Base-by-base conservation (phyloP, 2,113 vertebrate genomes). In the Petroica traversi region DNA sequence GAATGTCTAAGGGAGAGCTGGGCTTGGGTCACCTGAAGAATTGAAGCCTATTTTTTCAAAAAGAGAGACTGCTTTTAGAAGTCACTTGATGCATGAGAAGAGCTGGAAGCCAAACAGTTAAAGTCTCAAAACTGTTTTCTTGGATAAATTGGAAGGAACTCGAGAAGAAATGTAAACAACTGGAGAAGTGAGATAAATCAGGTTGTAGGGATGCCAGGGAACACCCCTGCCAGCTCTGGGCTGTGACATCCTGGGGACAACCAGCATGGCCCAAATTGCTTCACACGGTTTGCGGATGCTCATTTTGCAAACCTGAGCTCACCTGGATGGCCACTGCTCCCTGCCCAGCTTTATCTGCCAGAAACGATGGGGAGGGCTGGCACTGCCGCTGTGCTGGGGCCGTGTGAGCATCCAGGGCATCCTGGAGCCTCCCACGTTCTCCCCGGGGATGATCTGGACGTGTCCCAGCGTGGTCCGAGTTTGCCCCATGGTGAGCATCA, bases 251-350 rank as follows among this genome's bases (percentile, higher is more conserved):
- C 36, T 4, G 22, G 54, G 55, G 18, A 41, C 31, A 51, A 5
- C 62, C 2, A 2, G 33, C 26, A 3, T 2, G 45, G 17, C 34
- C 45, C 19, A 3, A 8, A 4, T 19, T 22, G 19, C 54, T 59
- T 29, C 59, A 9, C 17, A 2, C 0, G 0, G 20, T 36, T 34
- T 24, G 12, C 59, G 59, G 55, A 2, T 2, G 17, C 64, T 72
- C 5, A 0, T 26, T 41, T n/a, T 45, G 54, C 14, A 16, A 26
- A 18, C 24, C 19, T 2, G 59, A 45, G 54, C 66, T 38, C 16
- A 1, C 3, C 0, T 0, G 48, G 40, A 4, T 0, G 1, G 25
- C 15, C 31, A 0, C 18, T 1, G 18, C 59, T 14, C 4, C 61
- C 18, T 14, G 5, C 36, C 36, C 83, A 46, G 36, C 23, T 43